Percentiles rank a stretch among this genome's conserved stretches.
Evolutionary conservation across 2,113 vertebrate species (phyloP).

Genomic region (mouse (Mus musculus)): GRCm39 chr6:70862501-70863000

Average conservation of each 20-base stretch:
- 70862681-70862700: neutral
- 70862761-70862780: neutral
- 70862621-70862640: too few species aligned
- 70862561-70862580: neutral
- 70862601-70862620: neutral
- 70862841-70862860: neutral
- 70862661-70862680: neutral
- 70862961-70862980: neutral
- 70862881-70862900: neutral
- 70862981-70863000: neutral
- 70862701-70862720: neutral
- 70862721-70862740: neutral
- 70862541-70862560: neutral
- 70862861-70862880: neutral
- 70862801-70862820: neutral
- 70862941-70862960: neutral
- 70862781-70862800: neutral
- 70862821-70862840: neutral
- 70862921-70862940: neutral
- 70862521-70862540: neutral
- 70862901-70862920: neutral
- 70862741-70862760: neutral
- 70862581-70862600: neutral
- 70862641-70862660: neutral
- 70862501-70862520: fast-evolving